These are phyloP conservation scores for Palythoa grandiflora DNA, from an alignment of 92 coral and sea anemone species.

Conservation along the genomic window DNA sequence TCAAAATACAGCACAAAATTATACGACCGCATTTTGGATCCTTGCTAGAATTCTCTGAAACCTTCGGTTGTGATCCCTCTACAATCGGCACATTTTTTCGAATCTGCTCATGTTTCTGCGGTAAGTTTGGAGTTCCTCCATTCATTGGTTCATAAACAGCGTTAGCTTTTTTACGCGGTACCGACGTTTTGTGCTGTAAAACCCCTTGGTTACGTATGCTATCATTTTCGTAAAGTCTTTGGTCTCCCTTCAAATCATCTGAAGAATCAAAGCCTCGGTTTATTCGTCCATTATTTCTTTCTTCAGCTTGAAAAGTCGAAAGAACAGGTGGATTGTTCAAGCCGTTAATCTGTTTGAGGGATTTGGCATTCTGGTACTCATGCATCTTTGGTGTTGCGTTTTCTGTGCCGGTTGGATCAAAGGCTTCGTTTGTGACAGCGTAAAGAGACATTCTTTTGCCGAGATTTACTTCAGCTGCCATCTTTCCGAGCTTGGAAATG, in stretches of 20 bases:
- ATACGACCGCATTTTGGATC: conserved; percentile 62
- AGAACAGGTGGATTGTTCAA: neutral
- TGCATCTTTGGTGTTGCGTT: neutral
- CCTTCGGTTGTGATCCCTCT: neutral
- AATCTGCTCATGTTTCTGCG: neutral
- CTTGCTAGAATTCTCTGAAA: neutral
- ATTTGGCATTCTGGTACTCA: conserved; percentile 1
- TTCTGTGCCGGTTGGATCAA: neutral
- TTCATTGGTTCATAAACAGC: conserved; percentile 63
- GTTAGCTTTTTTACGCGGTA: conserved; percentile 56
- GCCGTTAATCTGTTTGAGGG: neutral
- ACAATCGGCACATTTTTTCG: neutral
- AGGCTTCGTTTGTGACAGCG: neutral
- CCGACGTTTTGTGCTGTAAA: conserved; percentile 32
- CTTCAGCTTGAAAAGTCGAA: neutral
- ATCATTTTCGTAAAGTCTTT: conserved; percentile 28
- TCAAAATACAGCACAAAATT: conserved; percentile 66
- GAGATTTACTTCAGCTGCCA: conserved; percentile 22
- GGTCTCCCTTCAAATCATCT: neutral
- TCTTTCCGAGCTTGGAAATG: neutral
- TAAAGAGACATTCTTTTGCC: conserved; percentile 7
- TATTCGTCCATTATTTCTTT: neutral
- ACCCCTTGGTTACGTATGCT: neutral
- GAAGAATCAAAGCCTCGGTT: neutral
- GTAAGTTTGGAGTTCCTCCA: neutral